A percentile compares a stretch with the other conserved stretches of the same genome.
These are phyloP conservation scores for Amia ocellicauda DNA, from an alignment of 2,113 vertebrate genomes.

Conservation along the genomic window DNA sequence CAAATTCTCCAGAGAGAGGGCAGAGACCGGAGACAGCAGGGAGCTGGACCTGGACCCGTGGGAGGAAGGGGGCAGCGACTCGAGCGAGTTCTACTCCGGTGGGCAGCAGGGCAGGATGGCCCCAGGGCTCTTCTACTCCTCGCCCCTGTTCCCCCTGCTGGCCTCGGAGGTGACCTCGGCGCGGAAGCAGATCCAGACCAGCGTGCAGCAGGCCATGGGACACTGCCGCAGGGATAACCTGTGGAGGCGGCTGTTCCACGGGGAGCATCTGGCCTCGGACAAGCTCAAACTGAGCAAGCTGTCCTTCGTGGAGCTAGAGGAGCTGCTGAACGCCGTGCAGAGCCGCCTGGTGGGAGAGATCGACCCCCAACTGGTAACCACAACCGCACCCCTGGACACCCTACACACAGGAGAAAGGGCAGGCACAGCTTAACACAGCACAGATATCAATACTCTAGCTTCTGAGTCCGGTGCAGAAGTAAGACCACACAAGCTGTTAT, in stretches of 20 bases:
- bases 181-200: slow-evolving; percentile 77
- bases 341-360: slow-evolving; percentile 88
- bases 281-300: slow-evolving; percentile 88
- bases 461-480: no score
- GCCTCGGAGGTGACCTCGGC: slow-evolving; percentile 80
- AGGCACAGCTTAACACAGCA: no score
- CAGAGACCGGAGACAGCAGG: slow-evolving; percentile 29
- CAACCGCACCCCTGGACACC: no score
- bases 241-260: slow-evolving; percentile 93
- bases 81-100: slow-evolving; percentile 59
- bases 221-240: slow-evolving; percentile 95
- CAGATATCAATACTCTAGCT: no score
- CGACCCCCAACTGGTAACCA: slow-evolving; percentile 89
- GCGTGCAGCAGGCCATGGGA: slow-evolving; percentile 88
- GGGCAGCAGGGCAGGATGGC: slow-evolving; percentile 41
- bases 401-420: no score
- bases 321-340: slow-evolving; percentile 87
- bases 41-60: slow-evolving; percentile 61
- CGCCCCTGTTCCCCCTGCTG: slow-evolving; percentile 82
- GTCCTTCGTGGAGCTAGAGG: slow-evolving; percentile 85
- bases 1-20: slow-evolving; percentile 48
- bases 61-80: slow-evolving; percentile 60
- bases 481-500: no score
- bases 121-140: slow-evolving; percentile 67
- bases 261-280: slow-evolving; percentile 86